These are phyloP conservation scores for Sitodiplosis mosellana DNA, from an alignment of 1,140 invertebrate species.

Conservation along the genomic window DNA sequence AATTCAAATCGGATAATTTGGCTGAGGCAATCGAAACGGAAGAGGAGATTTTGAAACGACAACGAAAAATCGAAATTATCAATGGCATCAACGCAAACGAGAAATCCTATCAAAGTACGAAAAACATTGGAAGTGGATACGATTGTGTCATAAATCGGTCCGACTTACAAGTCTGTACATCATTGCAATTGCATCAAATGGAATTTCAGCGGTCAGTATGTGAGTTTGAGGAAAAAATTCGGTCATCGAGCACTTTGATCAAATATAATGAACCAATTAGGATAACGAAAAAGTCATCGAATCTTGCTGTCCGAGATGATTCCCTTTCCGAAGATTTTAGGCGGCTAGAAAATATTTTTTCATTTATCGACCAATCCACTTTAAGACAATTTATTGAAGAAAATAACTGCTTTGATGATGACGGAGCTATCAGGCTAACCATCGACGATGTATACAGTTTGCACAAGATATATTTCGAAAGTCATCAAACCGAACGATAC, in stretches of 20 bases:
- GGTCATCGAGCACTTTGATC: constrained; percentile 13
- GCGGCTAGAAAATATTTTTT: constrained; percentile 4
- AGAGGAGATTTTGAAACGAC: constrained; percentile 20
- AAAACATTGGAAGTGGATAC: constrained; percentile 20
- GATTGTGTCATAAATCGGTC: not conserved
- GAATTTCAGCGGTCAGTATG: constrained; percentile 18
- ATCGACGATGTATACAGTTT: constrained; percentile 1
- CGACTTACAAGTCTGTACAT: not conserved
- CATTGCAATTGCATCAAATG: constrained; percentile 2
- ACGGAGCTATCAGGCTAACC: not conserved
- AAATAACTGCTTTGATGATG: not conserved
- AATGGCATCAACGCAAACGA: constrained; percentile 25
- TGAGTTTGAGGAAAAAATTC: constrained; percentile 18
- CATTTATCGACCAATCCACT: constrained; percentile 14
- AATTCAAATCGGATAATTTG: constrained; percentile 63
- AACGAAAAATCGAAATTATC: constrained; percentile 23
- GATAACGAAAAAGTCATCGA: too few species aligned
- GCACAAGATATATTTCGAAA: not conserved
- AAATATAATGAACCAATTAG: not conserved
- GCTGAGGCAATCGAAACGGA: constrained; percentile 61
- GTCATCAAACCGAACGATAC: constrained; percentile 8
- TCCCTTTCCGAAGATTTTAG: too few species aligned
- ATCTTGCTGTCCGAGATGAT: too few species aligned
- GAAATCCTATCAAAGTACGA: constrained; percentile 19
- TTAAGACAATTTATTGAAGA: not conserved